Base-by-base conservation (phyloP, 2,113 vertebrate genomes). In the Amphilophus citrinellus region DNA sequence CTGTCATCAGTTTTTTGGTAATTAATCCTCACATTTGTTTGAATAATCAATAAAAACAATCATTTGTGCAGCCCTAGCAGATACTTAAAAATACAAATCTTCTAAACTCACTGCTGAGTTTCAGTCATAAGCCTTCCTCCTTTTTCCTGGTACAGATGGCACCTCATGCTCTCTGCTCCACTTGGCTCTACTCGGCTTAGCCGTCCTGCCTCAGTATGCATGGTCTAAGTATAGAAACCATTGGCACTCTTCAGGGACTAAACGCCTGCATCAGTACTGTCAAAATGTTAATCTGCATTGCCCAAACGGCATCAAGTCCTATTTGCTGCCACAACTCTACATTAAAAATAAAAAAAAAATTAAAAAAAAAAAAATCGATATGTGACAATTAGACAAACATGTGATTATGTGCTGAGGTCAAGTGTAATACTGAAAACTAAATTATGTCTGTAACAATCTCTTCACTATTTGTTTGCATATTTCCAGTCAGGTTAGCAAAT, bases 221-320 rank as follows among this genome's bases (percentile, higher is more conserved):
- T 15, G 59, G 1, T 85, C 87, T 86, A 88, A 89, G 50, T 79
- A 89, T 89, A 92, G 92, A 92, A 80, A 82, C 88, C 53, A 84
- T 30, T 62, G 84, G 83, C 83, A 50, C 61, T 79, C 22, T 58
- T 53, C 73, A 80, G 18, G 0, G 1, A 56, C 81, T 7, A 27
- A 2, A 7, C 61, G 39, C 47, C 61, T 56, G 65, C 22, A 79
- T 82, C 68, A 81, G 57, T 60, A 77, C 61, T 42, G 75, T 32
- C 39, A 24, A 60, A 63, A 75, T 20, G 77, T 76, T 84, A 30
- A 63, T 7, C 61, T 35, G 27, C 27, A 5, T 15, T 10, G 2
- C 5, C 62, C 27, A 57, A 60, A 79, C 2, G 27, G 27, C 6
- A 2, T 68, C 15, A 6, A 9, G 27, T 24, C 42, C n/a, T n/a